Percentiles rank a stretch among this genome's conserved stretches.
Evolutionary conservation across 2,797 vertebrate species (phyloP).

Genomic region (Smutsia gigantea): DNA sequence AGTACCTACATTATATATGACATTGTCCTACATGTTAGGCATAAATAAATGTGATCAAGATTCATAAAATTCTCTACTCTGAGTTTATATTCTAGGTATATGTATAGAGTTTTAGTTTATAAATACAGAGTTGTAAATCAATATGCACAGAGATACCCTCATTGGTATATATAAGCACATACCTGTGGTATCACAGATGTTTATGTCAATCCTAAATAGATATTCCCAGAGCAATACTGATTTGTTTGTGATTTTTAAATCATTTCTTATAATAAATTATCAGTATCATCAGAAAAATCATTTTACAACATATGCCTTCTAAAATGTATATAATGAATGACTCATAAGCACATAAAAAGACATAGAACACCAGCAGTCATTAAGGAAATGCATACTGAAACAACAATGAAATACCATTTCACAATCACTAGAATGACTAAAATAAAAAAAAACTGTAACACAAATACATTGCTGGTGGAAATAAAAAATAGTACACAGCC

Average conservation of each 20-base stretch:
- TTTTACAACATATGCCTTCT: background rate
- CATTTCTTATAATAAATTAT: background rate
- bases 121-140: background rate
- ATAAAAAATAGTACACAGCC: background rate
- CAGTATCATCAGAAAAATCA: background rate
- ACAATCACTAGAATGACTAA: background rate
- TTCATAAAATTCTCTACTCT: background rate
- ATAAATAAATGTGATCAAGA: background rate
- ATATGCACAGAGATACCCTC: background rate
- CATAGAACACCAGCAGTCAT: background rate
- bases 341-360: background rate
- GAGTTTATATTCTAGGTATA: background rate
- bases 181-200: background rate
- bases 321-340: background rate
- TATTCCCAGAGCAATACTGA: background rate
- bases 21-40: background rate
- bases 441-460: background rate
- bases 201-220: background rate
- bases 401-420: background rate
- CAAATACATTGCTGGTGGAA: background rate
- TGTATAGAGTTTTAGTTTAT: background rate
- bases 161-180: background rate
- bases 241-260: background rate
- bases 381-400: background rate
- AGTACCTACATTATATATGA: background rate